Conservation (phyloP, 2,797 vertebrate genomes). For the Brachyalestes nurse region DNA sequence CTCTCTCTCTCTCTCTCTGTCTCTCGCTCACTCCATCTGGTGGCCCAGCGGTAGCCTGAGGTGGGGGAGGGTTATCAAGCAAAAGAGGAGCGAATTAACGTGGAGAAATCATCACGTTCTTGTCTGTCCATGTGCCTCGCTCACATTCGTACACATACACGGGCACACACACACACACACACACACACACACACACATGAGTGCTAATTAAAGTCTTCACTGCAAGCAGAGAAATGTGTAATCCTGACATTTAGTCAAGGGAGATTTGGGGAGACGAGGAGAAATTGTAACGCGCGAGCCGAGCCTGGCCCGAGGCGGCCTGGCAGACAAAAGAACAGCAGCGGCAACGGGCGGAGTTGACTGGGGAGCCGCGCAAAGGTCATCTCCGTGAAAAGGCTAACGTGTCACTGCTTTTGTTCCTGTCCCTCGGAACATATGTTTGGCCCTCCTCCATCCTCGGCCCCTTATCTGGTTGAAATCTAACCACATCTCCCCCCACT, state of each 20-base stretch:
- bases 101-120: slow-evolving; percentile 37
- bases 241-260: slow-evolving; percentile 98
- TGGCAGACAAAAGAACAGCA: slow-evolving; percentile 93
- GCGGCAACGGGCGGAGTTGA: slow-evolving; percentile 66
- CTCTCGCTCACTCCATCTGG: slow-evolving; percentile 1
- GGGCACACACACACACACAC: slow-evolving; percentile 2
- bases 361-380: slow-evolving; percentile 86
- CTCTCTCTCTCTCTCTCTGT: no score
- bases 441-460: slow-evolving; percentile 74
- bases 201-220: slow-evolving; percentile 93
- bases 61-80: not conserved
- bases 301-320: slow-evolving; percentile 78
- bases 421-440: slow-evolving; percentile 83
- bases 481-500: slow-evolving; percentile 62
- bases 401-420: slow-evolving; percentile 88
- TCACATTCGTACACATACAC: slow-evolving; percentile 24
- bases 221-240: slow-evolving; percentile 89
- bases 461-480: slow-evolving; percentile 80
- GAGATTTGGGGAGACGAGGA: slow-evolving; percentile 93
- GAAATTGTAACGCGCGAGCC: slow-evolving; percentile 89
- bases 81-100: slow-evolving; percentile 41
- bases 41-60: slow-evolving; percentile 25
- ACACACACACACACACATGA: slow-evolving; percentile 61
- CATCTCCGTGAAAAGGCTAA: slow-evolving; percentile 89
- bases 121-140: slow-evolving; percentile 35